Conservation (phyloP, 2,797 vertebrate genomes). For the Smutsia temminckii region DNA sequence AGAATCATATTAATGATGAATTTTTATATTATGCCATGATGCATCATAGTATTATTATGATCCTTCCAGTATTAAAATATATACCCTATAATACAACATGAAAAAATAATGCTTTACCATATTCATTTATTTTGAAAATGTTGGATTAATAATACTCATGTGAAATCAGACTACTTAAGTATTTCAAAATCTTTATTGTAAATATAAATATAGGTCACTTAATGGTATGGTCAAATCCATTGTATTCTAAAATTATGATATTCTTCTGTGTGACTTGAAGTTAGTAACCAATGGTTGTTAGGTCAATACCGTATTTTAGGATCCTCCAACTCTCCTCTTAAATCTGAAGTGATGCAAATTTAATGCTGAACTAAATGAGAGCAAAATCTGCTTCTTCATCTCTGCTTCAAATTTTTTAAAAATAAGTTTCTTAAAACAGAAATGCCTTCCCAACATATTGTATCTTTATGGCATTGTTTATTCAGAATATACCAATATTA, state of each 20-base stretch:
- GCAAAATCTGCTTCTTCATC: neutral
- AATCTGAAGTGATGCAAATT: slow-evolving; percentile 8
- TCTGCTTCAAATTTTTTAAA: slow-evolving; percentile 30
- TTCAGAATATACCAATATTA: neutral
- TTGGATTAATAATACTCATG: neutral
- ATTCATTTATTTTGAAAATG: neutral
- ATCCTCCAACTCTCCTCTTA: neutral
- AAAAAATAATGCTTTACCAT: neutral
- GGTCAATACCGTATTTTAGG: neutral
- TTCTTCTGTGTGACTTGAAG: neutral
- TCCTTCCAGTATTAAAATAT: neutral
- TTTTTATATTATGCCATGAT: neutral
- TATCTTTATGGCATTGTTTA: neutral
- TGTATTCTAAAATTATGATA: slow-evolving; percentile 34
- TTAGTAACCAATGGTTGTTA: neutral
- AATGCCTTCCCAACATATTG: neutral
- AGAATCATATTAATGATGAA: slow-evolving; percentile 15
- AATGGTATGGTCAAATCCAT: neutral
- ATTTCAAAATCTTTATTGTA: neutral
- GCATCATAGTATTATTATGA: neutral
- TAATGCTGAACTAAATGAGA: neutral
- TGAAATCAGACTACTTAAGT: neutral
- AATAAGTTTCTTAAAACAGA: neutral
- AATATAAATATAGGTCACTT: neutral
- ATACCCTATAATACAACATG: neutral